Percentiles rank a stretch among this genome's conserved stretches.
Evolutionary conservation across 2,888 invertebrate species (phyloP).

Genomic region (Epistrophella euchroma): DNA sequence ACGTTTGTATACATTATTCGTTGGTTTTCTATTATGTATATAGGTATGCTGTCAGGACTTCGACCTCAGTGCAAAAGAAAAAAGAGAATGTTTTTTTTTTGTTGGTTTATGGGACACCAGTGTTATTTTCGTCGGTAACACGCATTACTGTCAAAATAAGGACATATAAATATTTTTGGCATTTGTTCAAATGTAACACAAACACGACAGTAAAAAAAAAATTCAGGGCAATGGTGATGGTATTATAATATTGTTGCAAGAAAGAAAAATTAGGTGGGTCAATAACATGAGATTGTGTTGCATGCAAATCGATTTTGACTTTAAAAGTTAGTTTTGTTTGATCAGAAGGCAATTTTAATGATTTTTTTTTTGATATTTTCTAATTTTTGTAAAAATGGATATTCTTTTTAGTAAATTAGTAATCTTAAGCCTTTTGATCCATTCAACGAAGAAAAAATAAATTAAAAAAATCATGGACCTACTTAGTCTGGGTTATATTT

Average conservation of each 20-base stretch:
- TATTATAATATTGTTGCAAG: background rate
- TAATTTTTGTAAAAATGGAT: too few relatives aligned
- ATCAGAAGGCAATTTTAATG: too few relatives aligned
- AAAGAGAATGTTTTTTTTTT: conserved; percentile 1
- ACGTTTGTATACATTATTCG: conserved; percentile 18
- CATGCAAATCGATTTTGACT: background rate
- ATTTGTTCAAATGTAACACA: conserved; percentile 43
- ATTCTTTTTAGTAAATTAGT: too few relatives aligned
- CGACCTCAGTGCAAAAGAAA: conserved; percentile 49
- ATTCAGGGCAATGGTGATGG: conserved; percentile 22
- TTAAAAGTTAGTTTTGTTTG: background rate
- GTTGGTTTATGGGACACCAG: conserved; percentile 39
- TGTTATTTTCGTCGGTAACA: conserved; percentile 42
- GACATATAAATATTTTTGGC: conserved; percentile 41
- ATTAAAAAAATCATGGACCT: too few relatives aligned
- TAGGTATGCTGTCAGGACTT: conserved; percentile 21
- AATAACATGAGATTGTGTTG: conserved; percentile 15
- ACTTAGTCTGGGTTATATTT: too few relatives aligned
- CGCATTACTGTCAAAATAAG: conserved; percentile 45
- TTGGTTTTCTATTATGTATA: background rate
- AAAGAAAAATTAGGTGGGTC: background rate
- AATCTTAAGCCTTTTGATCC: too few relatives aligned
- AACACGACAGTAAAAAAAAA: background rate
- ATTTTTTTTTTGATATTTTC: too few relatives aligned
- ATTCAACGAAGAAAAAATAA: too few relatives aligned